These are phyloP conservation scores for Cydia pomonella DNA, from an alignment of 1,140 invertebrate species.

Conservation along the genomic window DNA sequence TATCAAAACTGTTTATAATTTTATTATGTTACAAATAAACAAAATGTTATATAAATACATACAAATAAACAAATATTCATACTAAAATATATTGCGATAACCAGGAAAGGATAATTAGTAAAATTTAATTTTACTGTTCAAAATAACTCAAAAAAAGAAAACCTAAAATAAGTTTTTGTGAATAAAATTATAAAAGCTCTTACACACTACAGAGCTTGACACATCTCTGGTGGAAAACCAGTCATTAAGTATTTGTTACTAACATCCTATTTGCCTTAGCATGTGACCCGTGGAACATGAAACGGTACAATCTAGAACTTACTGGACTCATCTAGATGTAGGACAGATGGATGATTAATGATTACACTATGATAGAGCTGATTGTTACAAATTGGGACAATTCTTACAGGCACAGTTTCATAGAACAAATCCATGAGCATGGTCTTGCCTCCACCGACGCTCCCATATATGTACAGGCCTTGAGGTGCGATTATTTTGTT, in stretches of 20 bases:
- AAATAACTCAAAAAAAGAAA: too few species aligned
- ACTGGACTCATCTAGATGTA: slow-evolving; percentile 18
- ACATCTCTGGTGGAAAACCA: background rate
- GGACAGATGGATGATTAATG: slow-evolving; percentile 27
- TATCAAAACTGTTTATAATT: too few species aligned
- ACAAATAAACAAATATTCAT: too few species aligned
- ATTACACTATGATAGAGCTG: slow-evolving; percentile 35
- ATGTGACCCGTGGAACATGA: background rate
- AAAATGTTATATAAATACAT: too few species aligned
- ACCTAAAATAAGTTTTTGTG: too few species aligned
- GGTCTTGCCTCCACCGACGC: slow-evolving; percentile 97
- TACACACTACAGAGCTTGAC: too few species aligned
- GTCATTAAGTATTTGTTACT: background rate
- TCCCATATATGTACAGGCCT: slow-evolving; percentile 92
- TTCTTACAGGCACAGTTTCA: slow-evolving; percentile 82
- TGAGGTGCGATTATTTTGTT: slow-evolving; percentile 82
- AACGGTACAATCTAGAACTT: slow-evolving; percentile 29
- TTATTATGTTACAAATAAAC: too few species aligned
- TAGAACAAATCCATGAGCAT: slow-evolving; percentile 99
- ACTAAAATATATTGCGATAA: too few species aligned
- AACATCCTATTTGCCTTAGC: background rate
- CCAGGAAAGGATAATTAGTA: too few species aligned
- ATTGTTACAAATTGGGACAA: slow-evolving; percentile 22
- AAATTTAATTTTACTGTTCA: too few species aligned
- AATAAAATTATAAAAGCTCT: too few species aligned